phyloP scores from a whole-genome alignment of 2,888 invertebrate species.

The Oligia fasciuncula region DNA sequence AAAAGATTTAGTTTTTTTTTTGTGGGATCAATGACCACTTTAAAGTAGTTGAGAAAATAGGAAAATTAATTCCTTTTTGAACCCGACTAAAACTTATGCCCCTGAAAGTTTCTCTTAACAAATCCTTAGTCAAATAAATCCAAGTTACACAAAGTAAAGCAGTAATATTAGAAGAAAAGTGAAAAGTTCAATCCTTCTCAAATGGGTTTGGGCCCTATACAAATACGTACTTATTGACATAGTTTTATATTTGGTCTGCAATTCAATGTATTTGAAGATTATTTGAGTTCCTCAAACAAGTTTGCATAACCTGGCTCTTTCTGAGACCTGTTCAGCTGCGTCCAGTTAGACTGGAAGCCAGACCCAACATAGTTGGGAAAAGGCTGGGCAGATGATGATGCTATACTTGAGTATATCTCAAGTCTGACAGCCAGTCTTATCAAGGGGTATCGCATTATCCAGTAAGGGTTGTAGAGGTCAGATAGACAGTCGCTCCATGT shows the following conservation, averaged over 20 bases:
- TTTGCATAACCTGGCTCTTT: too few relatives aligned
- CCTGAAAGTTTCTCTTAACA: background rate
- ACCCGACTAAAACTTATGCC: background rate
- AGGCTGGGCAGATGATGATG: too few relatives aligned
- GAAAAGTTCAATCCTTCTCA: constrained; percentile 1
- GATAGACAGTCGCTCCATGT: too few relatives aligned
- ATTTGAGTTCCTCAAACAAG: background rate
- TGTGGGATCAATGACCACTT: background rate
- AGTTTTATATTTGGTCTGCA: constrained; percentile 41
- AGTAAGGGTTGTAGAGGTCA: too few relatives aligned
- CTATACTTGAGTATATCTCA: too few relatives aligned
- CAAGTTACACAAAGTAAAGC: background rate
- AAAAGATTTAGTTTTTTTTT: too few relatives aligned
- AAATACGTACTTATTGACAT: constrained; percentile 12
- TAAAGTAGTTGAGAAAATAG: too few relatives aligned
- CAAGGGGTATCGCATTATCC: too few relatives aligned
- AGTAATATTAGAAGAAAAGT: constrained; percentile 21
- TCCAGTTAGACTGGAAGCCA: too few relatives aligned
- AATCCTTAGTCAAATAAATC: constrained; percentile 7
- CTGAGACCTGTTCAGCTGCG: too few relatives aligned
- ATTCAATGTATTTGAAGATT: constrained; percentile 4
- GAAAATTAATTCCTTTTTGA: background rate
- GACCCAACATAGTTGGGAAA: too few relatives aligned
- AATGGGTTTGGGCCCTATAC: background rate
- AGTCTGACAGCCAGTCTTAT: too few relatives aligned